Evolutionary conservation across 2,888 invertebrate species (phyloP), one percentile per base, ranked within the genome.

Genomic region (Zeuzera pyrina): DNA sequence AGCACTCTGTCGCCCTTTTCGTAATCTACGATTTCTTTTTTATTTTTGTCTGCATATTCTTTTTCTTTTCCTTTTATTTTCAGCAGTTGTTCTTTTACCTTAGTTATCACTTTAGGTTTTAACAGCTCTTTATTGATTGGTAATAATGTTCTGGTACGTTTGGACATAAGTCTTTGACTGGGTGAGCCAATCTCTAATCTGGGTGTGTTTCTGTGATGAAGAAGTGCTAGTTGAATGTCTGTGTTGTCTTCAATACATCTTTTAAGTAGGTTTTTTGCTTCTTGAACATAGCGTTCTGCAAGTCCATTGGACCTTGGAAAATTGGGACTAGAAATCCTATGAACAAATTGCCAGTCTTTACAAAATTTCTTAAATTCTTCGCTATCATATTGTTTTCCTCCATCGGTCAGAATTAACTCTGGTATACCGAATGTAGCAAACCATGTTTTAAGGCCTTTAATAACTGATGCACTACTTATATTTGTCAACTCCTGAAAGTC

Each of bases 261-360:
- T 7, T 16, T 28, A 25, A 36, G 7, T 15, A 32, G 19, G 1
- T 2, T 25, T 37, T 38, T 34, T 2, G 31, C 32, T 22, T 32
- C 36, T 31, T 39, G 39, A 1, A 36, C 36, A 34, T 39, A 36
- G 3, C 39, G 26, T 29, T 39, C 36, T 7, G 36, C 36, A 19
- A 39, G 19, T 1, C 36, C 35, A 12, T 39, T 38, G 0, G 39
- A 39, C 11, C 36, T 25, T 1, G 36, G 29, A 21, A 36, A 39
- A 4, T 36, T 25, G 3, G 39, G 35, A 22, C 36, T 36, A 11
- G 31, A 36, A 8, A 32, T 26, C 21, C 34, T 22, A 7, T 36
- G 36, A 10, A 33, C 33, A 32, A 39, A 36, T 3, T 34, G 16
- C 39, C 39, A 36, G 15, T 36, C 28, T 11, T 28, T 34, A 2